Percentiles rank a stretch among this genome's conserved stretches.
Conservation (phyloP, 2,888 invertebrate species). For the Limnephilus rhombicus region DNA sequence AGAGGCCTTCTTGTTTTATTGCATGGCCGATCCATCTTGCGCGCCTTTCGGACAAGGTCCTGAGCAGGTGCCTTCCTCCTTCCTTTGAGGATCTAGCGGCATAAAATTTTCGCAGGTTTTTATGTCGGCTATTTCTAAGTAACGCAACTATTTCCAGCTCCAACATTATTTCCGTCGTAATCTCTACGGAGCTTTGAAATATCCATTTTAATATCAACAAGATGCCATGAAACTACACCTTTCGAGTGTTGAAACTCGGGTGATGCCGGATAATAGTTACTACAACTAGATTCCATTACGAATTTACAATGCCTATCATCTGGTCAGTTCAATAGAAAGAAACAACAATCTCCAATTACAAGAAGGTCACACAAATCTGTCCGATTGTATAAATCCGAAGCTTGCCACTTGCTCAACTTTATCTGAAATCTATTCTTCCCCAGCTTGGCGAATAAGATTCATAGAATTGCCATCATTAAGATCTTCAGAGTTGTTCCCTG, state of each 20-base stretch:
- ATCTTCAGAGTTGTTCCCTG: too few species aligned
- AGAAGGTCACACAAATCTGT: background rate
- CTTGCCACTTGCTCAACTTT: background rate
- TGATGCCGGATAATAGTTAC: background rate
- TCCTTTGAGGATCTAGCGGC: too few species aligned
- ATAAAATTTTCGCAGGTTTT: too few species aligned
- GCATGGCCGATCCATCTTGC: too few species aligned
- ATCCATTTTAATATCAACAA: background rate
- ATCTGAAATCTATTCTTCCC: background rate
- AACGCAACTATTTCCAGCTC: background rate
- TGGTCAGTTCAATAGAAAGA: background rate
- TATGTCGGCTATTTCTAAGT: too few species aligned
- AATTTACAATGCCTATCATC: background rate
- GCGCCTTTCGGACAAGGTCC: too few species aligned
- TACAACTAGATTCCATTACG: background rate
- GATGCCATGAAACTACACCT: background rate
- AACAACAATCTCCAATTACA: background rate
- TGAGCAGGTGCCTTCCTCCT: too few species aligned
- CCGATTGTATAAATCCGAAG: background rate
- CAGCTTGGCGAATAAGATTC: background rate
- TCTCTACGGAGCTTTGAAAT: background rate
- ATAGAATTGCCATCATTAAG: background rate
- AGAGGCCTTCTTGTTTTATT: too few species aligned
- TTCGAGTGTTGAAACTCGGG: background rate
- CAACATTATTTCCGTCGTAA: background rate